Conservation (phyloP, 1,140 invertebrate species). For the Meteorus sp. region DNA sequence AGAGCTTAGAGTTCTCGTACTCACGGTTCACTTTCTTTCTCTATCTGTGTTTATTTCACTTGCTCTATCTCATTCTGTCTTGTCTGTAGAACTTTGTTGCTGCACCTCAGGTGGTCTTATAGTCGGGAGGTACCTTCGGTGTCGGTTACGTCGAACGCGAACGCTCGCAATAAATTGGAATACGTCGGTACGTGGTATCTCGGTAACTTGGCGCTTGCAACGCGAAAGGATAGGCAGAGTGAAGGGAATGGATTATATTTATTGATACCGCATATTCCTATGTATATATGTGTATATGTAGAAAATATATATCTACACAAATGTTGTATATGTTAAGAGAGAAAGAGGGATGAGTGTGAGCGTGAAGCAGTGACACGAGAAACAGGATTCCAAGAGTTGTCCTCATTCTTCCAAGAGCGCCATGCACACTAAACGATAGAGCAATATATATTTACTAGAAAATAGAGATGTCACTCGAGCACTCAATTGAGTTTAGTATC, state of each 20-base stretch:
- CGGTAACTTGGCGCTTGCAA: not conserved
- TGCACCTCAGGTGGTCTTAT: constrained; percentile 42
- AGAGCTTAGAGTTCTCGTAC: not conserved
- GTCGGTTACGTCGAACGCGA: constrained; percentile 30
- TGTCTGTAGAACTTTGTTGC: no score
- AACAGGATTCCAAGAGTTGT: not conserved
- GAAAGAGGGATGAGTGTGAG: not conserved
- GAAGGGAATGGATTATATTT: constrained; percentile 18
- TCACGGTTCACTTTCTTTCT: no score
- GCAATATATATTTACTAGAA: not conserved
- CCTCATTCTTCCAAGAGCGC: not conserved
- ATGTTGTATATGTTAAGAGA: no score
- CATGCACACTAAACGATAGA: constrained; percentile 1
- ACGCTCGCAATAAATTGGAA: constrained; percentile 47
- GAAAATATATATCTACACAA: not conserved
- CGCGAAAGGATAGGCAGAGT: not conserved
- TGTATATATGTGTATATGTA: not conserved
- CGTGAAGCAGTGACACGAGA: not conserved
- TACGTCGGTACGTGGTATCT: constrained; percentile 33
- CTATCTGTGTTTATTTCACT: no score
- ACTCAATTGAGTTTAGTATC: not conserved
- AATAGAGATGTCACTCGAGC: not conserved
- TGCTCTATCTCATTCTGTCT: no score
- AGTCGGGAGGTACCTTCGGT: constrained; percentile 8
- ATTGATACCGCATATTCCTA: constrained; percentile 6